phyloP scores from a whole-genome alignment of 2,888 invertebrate genomes.

The Agonopterix heracliana region DNA sequence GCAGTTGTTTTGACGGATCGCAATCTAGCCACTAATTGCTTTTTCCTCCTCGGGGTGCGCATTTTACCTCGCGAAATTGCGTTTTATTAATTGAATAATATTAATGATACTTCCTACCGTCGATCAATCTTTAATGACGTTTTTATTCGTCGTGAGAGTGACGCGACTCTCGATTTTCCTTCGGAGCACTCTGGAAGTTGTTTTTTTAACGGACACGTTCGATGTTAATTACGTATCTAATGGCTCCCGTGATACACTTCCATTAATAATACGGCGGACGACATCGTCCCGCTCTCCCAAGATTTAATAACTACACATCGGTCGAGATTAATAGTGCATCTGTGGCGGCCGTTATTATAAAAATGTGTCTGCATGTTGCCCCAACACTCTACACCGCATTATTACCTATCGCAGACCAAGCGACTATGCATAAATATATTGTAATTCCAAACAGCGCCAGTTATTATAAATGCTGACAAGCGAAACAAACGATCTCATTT shows the following conservation, averaged over 20 bases:
- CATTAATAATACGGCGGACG: slow-evolving; percentile 68
- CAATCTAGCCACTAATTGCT: slow-evolving; percentile 77
- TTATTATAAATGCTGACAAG: slow-evolving; percentile 43
- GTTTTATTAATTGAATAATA: slow-evolving; percentile 77
- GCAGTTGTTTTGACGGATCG: slow-evolving; percentile 76
- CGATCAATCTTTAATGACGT: slow-evolving; percentile 74
- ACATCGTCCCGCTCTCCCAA: slow-evolving; percentile 59
- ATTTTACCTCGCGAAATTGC: slow-evolving; percentile 68
- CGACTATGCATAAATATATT: too few relatives aligned
- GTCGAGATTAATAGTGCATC: slow-evolving; percentile 67
- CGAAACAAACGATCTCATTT: slow-evolving; percentile 58
- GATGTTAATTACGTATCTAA: slow-evolving; percentile 73
- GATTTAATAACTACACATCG: slow-evolving; percentile 68
- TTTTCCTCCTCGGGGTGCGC: slow-evolving; percentile 71
- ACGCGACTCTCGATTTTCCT: slow-evolving; percentile 51
- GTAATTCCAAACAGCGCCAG: slow-evolving; percentile 12
- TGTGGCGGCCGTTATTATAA: slow-evolving; percentile 59
- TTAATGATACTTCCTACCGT: slow-evolving; percentile 71
- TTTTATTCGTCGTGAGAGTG: slow-evolving; percentile 68
- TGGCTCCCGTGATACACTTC: slow-evolving; percentile 76
- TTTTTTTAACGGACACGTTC: slow-evolving; percentile 53
- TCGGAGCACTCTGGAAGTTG: slow-evolving; percentile 40
- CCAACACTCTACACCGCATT: slow-evolving; percentile 23
- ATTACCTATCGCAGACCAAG: slow-evolving; percentile 1
- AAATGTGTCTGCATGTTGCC: slow-evolving; percentile 38